Conservation (phyloP, 2,888 invertebrate species). For the Brassicogethes aeneus region DNA sequence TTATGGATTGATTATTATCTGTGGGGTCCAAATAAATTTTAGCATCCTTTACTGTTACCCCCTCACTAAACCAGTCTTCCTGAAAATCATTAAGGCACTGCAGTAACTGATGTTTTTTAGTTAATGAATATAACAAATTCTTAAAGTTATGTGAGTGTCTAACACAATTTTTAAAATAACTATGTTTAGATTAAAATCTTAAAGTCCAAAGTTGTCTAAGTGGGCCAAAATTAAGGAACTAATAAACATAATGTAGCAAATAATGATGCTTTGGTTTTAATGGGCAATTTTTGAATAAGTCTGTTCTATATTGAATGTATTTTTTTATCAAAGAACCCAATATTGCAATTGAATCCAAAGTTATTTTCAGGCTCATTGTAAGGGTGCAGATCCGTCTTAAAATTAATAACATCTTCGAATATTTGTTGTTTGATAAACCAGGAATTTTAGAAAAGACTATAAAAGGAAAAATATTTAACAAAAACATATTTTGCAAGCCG, state of each 20-base stretch:
- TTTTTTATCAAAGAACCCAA: conserved; percentile 6
- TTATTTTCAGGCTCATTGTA: conserved; percentile 7
- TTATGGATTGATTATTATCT: not conserved
- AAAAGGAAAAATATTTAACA: conserved; percentile 10
- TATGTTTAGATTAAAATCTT: conserved; percentile 14
- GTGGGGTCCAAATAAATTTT: not conserved
- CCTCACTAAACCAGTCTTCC: conserved; percentile 1
- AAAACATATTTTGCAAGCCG: conserved; percentile 10
- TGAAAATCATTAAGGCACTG: conserved; percentile 1
- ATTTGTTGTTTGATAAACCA: conserved; percentile 1
- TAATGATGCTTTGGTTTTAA: conserved; percentile 20
- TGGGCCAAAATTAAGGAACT: no score
- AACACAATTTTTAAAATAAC: no score
- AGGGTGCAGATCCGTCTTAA: conserved; percentile 10
- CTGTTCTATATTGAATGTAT: conserved; percentile 7
- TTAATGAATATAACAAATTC: conserved; percentile 6
- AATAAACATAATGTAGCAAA: conserved; percentile 18
- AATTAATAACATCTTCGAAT: conserved; percentile 7
- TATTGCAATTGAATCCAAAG: conserved; percentile 8
- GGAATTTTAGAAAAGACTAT: conserved; percentile 5
- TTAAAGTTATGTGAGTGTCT: conserved; percentile 7
- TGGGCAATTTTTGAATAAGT: conserved; percentile 9
- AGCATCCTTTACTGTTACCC: not conserved
- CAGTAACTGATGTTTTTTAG: conserved; percentile 9
- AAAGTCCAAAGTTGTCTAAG: conserved; percentile 13